Percentiles rank a stretch among this genome's conserved stretches.
Evolutionary conservation across 2,113 vertebrate genomes (phyloP).

Genomic region (Polypterus senegalus): DNA sequence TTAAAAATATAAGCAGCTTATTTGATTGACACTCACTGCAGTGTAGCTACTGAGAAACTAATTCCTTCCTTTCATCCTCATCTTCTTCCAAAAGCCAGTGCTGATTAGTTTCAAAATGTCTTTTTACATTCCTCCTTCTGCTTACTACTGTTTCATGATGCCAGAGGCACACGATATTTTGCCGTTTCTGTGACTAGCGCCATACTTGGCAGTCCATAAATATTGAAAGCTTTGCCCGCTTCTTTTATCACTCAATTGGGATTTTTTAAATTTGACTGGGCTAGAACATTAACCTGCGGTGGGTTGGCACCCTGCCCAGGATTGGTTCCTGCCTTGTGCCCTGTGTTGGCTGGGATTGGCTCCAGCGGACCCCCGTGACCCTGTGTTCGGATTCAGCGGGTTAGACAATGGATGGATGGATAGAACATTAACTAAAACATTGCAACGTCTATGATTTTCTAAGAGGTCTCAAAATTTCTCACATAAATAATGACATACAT

Average conservation of each 20-base stretch:
- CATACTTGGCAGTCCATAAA: conserved; percentile 9
- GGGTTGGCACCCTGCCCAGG: too few relatives aligned
- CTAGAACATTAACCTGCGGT: too few relatives aligned
- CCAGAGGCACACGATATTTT: neutral
- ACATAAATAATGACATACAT: too few relatives aligned
- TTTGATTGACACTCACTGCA: conserved; percentile 10
- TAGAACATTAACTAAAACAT: too few relatives aligned
- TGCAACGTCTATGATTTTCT: too few relatives aligned
- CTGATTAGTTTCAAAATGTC: conserved; percentile 10
- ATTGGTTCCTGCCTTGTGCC: too few relatives aligned
- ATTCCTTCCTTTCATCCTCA: conserved; percentile 13
- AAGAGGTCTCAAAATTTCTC: too few relatives aligned
- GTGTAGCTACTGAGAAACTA: conserved; percentile 13
- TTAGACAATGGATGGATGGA: too few relatives aligned
- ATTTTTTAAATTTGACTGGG: too few relatives aligned
- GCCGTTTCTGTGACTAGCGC: conserved; percentile 7
- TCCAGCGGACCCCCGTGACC: too few relatives aligned
- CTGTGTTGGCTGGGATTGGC: too few relatives aligned
- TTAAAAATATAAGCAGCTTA: conserved; percentile 9
- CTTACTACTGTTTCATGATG: conserved; percentile 12
- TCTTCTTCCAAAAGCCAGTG: neutral
- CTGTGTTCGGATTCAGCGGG: too few relatives aligned
- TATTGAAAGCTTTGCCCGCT: conserved; percentile 4
- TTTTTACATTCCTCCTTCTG: conserved; percentile 16
- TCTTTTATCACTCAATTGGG: conserved; percentile 1